phyloP scores from a whole-genome alignment of 1,140 invertebrate species.

The Cepaea nemoralis region DNA sequence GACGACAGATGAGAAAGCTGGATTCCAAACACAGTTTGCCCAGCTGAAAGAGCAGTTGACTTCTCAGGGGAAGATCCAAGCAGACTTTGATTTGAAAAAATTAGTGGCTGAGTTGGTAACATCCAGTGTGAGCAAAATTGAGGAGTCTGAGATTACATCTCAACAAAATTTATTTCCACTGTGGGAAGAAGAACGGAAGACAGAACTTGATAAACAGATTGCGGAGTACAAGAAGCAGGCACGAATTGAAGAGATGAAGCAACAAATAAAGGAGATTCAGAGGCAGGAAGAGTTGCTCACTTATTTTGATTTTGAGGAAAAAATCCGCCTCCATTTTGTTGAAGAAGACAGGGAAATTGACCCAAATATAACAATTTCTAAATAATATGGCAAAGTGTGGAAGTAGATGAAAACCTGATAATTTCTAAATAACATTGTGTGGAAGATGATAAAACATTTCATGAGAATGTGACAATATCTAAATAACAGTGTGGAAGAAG shows the following conservation, averaged over 20 bases:
- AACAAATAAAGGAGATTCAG: slow-evolving; percentile 48
- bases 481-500: slow-evolving; percentile 19
- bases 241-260: slow-evolving; percentile 49
- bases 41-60: slow-evolving; percentile 38
- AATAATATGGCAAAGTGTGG: no score
- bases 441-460: no score
- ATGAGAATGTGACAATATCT: no score
- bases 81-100: slow-evolving; percentile 35
- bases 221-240: slow-evolving; percentile 34
- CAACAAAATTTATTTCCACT: slow-evolving; percentile 35
- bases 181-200: slow-evolving; percentile 43
- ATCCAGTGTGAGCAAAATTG: slow-evolving; percentile 40
- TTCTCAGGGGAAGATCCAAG: slow-evolving; percentile 33
- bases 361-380: no score
- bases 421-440: no score
- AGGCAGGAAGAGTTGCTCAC: slow-evolving; percentile 47
- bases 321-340: slow-evolving; percentile 16
- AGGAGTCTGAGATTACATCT: slow-evolving; percentile 42
- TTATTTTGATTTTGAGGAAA: slow-evolving; percentile 36
- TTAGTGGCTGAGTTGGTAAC: slow-evolving; percentile 38
- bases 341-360: slow-evolving; percentile 10
- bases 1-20: slow-evolving; percentile 52
- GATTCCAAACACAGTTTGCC: slow-evolving; percentile 15
- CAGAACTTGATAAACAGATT: slow-evolving; percentile 45
- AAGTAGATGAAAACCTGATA: no score